Percentiles rank a stretch among this genome's conserved stretches.
Evolutionary conservation across 2,888 invertebrate genomes (phyloP).

Genomic region (Hydrotaea diabolus): DNA sequence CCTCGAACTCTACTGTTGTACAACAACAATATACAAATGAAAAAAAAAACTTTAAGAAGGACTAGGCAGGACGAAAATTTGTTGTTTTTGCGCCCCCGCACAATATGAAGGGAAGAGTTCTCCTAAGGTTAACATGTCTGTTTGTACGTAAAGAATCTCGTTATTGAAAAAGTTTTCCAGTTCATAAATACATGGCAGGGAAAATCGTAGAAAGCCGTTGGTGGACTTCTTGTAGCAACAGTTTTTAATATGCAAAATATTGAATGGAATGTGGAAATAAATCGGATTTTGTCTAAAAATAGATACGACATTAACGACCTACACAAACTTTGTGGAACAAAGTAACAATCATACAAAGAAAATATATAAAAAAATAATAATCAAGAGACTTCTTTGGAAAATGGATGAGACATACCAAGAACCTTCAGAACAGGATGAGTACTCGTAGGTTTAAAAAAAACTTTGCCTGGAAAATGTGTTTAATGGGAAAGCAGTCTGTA

Average conservation of each 20-base stretch:
- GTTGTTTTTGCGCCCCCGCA: background rate
- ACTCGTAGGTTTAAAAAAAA: too few relatives aligned
- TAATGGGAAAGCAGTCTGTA: too few relatives aligned
- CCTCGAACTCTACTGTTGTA: too few relatives aligned
- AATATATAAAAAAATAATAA: too few relatives aligned
- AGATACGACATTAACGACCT: too few relatives aligned
- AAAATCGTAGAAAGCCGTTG: background rate
- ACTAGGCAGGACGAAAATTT: background rate
- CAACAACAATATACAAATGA: background rate
- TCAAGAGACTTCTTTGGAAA: too few relatives aligned
- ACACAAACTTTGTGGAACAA: too few relatives aligned
- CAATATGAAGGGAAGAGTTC: background rate
- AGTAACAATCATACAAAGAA: too few relatives aligned
- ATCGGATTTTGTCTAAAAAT: constrained; percentile 3
- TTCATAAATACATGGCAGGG: background rate
- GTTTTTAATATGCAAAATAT: background rate
- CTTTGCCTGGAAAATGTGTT: too few relatives aligned
- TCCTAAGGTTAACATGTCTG: too few relatives aligned
- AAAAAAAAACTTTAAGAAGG: background rate
- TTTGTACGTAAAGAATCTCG: background rate
- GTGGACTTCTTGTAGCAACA: constrained; percentile 12
- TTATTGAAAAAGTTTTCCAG: constrained; percentile 30
- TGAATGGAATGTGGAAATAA: background rate
- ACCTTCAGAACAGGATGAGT: too few relatives aligned
- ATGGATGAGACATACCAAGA: too few relatives aligned